phyloP scores from a whole-genome alignment of 2,797 vertebrate species.

The Acropternis orthonyx region DNA sequence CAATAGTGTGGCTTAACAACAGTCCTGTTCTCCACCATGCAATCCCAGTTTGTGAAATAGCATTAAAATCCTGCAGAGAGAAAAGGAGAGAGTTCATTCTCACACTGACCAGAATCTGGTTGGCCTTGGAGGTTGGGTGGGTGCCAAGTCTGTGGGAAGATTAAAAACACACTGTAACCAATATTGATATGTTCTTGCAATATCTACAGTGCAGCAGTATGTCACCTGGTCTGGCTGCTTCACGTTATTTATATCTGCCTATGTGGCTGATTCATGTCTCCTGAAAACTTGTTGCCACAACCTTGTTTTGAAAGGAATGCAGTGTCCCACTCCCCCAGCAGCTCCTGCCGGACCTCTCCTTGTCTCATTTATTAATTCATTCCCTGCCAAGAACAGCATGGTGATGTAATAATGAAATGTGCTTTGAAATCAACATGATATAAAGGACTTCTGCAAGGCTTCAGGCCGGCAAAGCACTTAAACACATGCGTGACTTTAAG shows the following conservation, averaged over 20 bases:
- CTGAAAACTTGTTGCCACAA: slow-evolving; percentile 6
- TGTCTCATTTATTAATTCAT: slow-evolving; percentile 67
- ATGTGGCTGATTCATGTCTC: slow-evolving; percentile 19
- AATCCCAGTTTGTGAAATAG: not conserved
- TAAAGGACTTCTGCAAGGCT: slow-evolving; percentile 66
- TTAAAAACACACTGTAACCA: not conserved
- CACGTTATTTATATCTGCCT: slow-evolving; percentile 20
- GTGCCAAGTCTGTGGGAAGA: slow-evolving; percentile 3
- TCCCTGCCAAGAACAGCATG: slow-evolving; percentile 51
- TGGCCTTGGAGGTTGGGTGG: not conserved
- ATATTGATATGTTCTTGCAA: not conserved
- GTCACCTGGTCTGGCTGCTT: not conserved
- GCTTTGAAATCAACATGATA: slow-evolving; percentile 67
- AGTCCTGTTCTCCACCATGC: not conserved
- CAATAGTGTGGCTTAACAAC: not conserved
- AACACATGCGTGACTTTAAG: slow-evolving; percentile 51
- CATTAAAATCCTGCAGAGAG: not conserved
- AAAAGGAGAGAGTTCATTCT: not conserved
- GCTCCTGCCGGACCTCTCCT: slow-evolving; percentile 40
- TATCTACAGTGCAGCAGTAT: not conserved
- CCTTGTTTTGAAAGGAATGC: slow-evolving; percentile 51
- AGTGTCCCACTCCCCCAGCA: slow-evolving; percentile 36
- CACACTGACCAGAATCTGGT: rapidly evolving
- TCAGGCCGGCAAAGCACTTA: slow-evolving; percentile 65
- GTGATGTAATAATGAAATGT: slow-evolving; percentile 60